Evolutionary conservation across 2,888 invertebrate genomes (phyloP).

Genomic region (Erannis defoliaria): DNA sequence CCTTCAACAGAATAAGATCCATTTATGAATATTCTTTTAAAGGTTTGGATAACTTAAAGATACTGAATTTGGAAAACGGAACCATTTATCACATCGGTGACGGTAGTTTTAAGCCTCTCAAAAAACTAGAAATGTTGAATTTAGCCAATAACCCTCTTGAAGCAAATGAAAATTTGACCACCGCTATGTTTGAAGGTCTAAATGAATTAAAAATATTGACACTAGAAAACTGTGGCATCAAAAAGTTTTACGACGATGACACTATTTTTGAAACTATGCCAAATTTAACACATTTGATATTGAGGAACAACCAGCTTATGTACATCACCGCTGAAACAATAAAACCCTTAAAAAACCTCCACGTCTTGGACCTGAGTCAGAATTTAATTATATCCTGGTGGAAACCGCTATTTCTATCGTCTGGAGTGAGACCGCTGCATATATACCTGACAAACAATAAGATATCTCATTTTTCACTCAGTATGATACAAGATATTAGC

Average conservation of each 20-base stretch:
- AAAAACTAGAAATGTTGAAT: conserved; percentile 78
- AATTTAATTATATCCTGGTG: conserved; percentile 86
- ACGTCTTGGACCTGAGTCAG: conserved; percentile 80
- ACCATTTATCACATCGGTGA: conserved; percentile 80
- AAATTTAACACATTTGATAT: conserved; percentile 79
- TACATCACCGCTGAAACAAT: conserved; percentile 75
- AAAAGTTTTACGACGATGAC: conserved; percentile 69
- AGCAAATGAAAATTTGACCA: conserved; percentile 71
- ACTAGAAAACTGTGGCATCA: conserved; percentile 83
- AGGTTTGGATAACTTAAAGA: conserved; percentile 78
- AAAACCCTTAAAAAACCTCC: conserved; percentile 72
- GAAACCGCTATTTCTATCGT: conserved; percentile 76
- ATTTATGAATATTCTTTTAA: conserved; percentile 81
- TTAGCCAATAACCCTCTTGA: conserved; percentile 84
- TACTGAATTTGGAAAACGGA: conserved; percentile 83
- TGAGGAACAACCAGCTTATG: conserved; percentile 80
- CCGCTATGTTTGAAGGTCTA: conserved; percentile 78
- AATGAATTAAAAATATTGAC: conserved; percentile 78
- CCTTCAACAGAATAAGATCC: conserved; percentile 83
- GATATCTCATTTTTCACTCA: conserved; percentile 82
- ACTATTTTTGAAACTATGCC: conserved; percentile 83
- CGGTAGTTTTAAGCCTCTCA: conserved; percentile 76
- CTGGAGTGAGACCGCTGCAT: conserved; percentile 71
- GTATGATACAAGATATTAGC: conserved; percentile 86
- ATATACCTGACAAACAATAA: conserved; percentile 84